Percentiles rank a stretch among this genome's conserved stretches.
phyloP scores from a whole-genome alignment of 2,888 invertebrate genomes.

The Tineola bisselliella region DNA sequence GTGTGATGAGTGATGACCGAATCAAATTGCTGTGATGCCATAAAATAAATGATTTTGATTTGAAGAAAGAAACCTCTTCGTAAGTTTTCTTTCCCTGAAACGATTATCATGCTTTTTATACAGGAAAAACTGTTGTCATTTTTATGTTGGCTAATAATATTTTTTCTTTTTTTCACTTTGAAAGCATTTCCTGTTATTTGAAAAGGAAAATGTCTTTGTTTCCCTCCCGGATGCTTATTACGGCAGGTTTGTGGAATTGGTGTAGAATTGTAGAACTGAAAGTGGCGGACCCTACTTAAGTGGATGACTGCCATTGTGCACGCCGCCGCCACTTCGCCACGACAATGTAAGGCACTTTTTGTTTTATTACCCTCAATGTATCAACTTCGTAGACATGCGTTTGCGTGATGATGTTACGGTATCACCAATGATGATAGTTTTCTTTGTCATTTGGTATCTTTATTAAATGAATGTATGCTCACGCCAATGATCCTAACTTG shows the following conservation, averaged over 20 bases:
- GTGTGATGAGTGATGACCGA: too few species aligned
- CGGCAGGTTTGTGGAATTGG: constrained; percentile 49
- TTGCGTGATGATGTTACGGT: constrained; percentile 29
- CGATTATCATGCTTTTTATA: background rate
- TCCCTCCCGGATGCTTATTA: constrained; percentile 52
- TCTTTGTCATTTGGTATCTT: too few species aligned
- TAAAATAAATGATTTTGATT: too few species aligned
- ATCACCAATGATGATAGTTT: background rate
- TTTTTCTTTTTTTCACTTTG: constrained; percentile 2
- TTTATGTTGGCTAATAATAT: background rate
- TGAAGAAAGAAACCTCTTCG: background rate
- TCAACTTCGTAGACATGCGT: constrained; percentile 48
- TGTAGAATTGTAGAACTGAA: constrained; percentile 15
- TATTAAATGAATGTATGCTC: too few species aligned
- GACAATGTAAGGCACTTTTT: constrained; percentile 50
- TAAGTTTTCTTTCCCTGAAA: background rate
- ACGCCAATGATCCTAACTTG: too few species aligned
- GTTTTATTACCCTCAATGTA: constrained; percentile 50
- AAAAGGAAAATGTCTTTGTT: constrained; percentile 56
- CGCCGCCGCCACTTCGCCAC: constrained; percentile 29
- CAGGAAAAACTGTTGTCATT: background rate
- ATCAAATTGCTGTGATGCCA: too few species aligned
- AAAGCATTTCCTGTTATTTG: constrained; percentile 35
- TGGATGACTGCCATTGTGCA: constrained; percentile 44
- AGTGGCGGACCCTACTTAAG: constrained; percentile 50